Percentiles rank a stretch among this genome's conserved stretches.
These are phyloP conservation scores for Manduca sexta DNA, from an alignment of 1,140 invertebrate species.

Conservation along the genomic window DNA sequence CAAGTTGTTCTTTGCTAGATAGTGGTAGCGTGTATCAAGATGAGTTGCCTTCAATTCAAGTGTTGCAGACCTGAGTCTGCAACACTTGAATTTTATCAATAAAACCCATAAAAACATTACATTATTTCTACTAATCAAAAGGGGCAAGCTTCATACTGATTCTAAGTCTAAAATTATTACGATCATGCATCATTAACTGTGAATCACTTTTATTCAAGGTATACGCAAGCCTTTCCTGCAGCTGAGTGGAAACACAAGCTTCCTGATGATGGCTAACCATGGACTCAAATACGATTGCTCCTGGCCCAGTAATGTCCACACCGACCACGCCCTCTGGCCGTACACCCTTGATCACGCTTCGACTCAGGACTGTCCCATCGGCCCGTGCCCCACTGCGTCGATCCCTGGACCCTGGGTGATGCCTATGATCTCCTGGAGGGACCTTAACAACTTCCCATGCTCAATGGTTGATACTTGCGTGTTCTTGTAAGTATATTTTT, in stretches of 20 bases:
- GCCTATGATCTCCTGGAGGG: slow-evolving; percentile 77
- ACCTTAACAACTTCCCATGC: slow-evolving; percentile 68
- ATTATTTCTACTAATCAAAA: too few relatives aligned
- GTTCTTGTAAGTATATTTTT: slow-evolving; percentile 61
- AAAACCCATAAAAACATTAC: too few relatives aligned
- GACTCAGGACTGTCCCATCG: slow-evolving; percentile 78
- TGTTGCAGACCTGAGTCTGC: too few relatives aligned
- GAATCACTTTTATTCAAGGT: slow-evolving; percentile 53
- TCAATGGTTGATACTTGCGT: slow-evolving; percentile 78
- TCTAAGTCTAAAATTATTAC: not conserved
- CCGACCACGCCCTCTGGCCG: slow-evolving; percentile 78
- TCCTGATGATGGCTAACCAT: slow-evolving; percentile 64
- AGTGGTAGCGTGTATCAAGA: too few relatives aligned
- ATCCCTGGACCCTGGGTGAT: slow-evolving; percentile 77
- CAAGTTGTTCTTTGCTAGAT: not conserved
- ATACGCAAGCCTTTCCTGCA: slow-evolving; percentile 80
- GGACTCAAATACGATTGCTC: slow-evolving; percentile 77
- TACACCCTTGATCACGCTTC: slow-evolving; percentile 80
- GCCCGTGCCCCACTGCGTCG: slow-evolving; percentile 76
- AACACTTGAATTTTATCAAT: too few relatives aligned
- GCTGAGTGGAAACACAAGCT: slow-evolving; percentile 76
- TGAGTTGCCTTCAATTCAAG: too few relatives aligned
- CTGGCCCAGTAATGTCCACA: slow-evolving; percentile 74
- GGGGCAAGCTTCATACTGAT: too few relatives aligned
- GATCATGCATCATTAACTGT: not conserved